Evolutionary conservation across 2,888 invertebrate species (phyloP).

Genomic region (Tipula confusa): DNA sequence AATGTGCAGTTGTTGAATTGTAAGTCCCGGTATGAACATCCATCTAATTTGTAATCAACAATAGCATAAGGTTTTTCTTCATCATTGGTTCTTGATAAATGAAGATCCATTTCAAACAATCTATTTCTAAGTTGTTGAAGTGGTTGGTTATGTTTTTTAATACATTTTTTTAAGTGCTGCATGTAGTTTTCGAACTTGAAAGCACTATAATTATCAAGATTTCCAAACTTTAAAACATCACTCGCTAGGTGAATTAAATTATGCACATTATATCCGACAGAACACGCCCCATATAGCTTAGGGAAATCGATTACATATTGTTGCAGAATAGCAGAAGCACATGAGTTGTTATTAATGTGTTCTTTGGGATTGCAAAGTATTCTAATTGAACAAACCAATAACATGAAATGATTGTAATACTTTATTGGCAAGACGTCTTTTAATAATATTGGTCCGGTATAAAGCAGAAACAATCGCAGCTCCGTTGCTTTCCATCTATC

Average conservation of each 20-base stretch:
- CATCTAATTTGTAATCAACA: not conserved
- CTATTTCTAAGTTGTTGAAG: conserved; percentile 21
- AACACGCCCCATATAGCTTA: conserved; percentile 26
- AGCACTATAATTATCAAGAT: conserved; percentile 29
- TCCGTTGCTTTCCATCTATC: not conserved
- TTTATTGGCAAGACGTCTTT: not conserved
- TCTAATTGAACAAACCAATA: not conserved
- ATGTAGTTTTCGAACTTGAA: conserved; percentile 30
- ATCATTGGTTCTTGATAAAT: not conserved
- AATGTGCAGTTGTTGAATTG: not conserved
- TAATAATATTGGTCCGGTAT: not conserved
- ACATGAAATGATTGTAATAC: not conserved
- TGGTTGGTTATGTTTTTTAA: not conserved
- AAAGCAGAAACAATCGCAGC: not conserved
- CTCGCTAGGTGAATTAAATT: conserved; percentile 31
- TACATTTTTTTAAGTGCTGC: conserved; percentile 12
- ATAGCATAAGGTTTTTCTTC: too few species aligned
- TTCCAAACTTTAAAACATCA: conserved; percentile 30
- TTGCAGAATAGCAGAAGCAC: conserved; percentile 26
- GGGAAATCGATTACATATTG: conserved; percentile 28
- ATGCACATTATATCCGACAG: conserved; percentile 31
- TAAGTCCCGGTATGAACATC: not conserved
- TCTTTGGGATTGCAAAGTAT: not conserved
- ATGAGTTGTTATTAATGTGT: not conserved
- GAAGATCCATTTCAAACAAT: not conserved